Conservation (phyloP, 1,140 invertebrate genomes). For the Habropoda laboriosa region DNA sequence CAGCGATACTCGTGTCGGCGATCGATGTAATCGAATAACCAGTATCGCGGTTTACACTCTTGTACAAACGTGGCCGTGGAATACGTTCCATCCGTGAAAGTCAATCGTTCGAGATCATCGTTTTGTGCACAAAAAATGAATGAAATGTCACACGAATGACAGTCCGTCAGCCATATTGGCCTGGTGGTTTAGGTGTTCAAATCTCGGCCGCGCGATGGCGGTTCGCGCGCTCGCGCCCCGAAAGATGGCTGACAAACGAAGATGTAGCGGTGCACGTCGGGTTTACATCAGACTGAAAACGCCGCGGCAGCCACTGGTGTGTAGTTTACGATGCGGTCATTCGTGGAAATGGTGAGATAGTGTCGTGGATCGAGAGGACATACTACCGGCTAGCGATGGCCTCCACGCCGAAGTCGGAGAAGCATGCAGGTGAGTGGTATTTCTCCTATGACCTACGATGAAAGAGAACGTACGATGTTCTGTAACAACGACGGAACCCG, state of each 20-base stretch:
- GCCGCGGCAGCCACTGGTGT: constrained; percentile 68
- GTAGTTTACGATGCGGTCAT: constrained; percentile 70
- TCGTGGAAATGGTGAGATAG: constrained; percentile 76
- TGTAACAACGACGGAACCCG: constrained; percentile 29
- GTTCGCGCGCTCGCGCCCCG: constrained; percentile 53
- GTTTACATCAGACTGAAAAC: constrained; percentile 79
- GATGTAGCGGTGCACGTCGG: constrained; percentile 79
- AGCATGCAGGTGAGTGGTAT: constrained; percentile 75
- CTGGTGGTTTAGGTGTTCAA: constrained; percentile 17
- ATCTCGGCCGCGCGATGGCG: constrained; percentile 59
- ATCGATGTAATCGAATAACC: background rate
- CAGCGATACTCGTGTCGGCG: background rate
- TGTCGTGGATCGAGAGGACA: constrained; percentile 61
- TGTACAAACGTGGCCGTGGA: background rate
- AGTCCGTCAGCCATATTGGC: constrained; percentile 58
- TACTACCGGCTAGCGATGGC: constrained; percentile 71
- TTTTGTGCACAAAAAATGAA: background rate
- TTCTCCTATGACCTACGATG: constrained; percentile 45
- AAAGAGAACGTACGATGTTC: constrained; percentile 39
- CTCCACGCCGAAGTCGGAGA: constrained; percentile 79
- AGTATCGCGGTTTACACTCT: background rate
- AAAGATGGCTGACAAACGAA: constrained; percentile 80
- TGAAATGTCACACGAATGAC: constrained; percentile 64
- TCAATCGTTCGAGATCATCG: background rate
- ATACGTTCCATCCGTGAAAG: background rate